Percentiles rank a stretch among this genome's conserved stretches.
phyloP scores from a whole-genome alignment of 2,113 vertebrate genomes.

The Platichthys stellatus region DNA sequence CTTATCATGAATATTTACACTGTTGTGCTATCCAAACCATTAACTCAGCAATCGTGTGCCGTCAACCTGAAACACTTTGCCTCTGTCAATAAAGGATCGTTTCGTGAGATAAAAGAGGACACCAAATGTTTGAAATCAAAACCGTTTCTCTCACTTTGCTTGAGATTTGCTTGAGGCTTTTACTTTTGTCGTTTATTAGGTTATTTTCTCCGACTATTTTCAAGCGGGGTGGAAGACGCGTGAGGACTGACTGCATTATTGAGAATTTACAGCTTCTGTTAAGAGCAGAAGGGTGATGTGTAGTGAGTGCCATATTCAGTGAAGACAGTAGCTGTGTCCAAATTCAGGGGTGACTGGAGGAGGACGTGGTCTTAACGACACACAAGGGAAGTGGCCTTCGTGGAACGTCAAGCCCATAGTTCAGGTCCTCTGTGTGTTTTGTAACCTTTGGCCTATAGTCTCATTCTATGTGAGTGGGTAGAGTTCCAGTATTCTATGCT shows the following conservation, averaged over 20 bases:
- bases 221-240: neutral
- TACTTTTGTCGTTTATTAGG: neutral
- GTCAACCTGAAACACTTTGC: constrained; percentile 36
- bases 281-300: neutral
- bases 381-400: too few species aligned
- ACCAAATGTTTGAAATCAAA: neutral
- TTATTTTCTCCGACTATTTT: neutral
- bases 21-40: constrained; percentile 40
- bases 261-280: neutral
- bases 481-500: too few species aligned
- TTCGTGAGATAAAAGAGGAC: constrained; percentile 9
- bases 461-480: too few species aligned
- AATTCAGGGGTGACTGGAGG: too few species aligned
- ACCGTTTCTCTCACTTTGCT: neutral
- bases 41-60: constrained; percentile 26
- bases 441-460: too few species aligned
- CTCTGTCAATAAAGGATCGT: constrained; percentile 29
- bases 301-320: neutral
- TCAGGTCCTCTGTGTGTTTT: too few species aligned
- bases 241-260: neutral
- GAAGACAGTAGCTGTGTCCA: too few species aligned
- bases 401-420: too few species aligned
- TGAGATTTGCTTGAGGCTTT: neutral
- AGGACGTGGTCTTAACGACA: too few species aligned
- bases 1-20: constrained; percentile 43